Evolutionary conservation across 2,888 invertebrate genomes (phyloP), one percentile per base, ranked within the genome.

Genomic region (Epirrhoe tristata): DNA sequence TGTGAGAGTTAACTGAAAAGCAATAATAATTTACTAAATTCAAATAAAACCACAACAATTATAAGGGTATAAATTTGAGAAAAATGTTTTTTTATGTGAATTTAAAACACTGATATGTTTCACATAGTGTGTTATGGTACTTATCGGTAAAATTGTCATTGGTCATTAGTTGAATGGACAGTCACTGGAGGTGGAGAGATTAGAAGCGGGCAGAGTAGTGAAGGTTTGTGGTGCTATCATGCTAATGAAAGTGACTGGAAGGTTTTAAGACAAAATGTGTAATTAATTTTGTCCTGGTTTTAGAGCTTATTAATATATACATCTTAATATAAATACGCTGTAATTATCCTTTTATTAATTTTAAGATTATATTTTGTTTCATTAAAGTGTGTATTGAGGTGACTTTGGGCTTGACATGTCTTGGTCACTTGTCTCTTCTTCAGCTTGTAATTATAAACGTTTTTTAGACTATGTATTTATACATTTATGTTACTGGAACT

Each of bases 271-370:
- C 84, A 85, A 84, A 90, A 88, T 85, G 81, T 87, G 81, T 88
- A 86, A 88, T 90, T 91, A 81, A 84, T 91, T 91, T 90, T 88
- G 88, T 90, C 90, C 88, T 89, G 84, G 86, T 91, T 91, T 90
- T 93, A 93, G 93, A 93, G 93, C 93, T 93, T 92, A 91, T 88
- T 92, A 93, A 92, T 92, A 89, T 88, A 86, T 81, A 83, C 79
- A 87, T 87, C 84, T 83, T 85, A 84, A 85, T 84, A 83, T 87
- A 89, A 87, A 86, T 88, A 88, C 81, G 89, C 88, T 91, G 90
- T 92, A 93, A 92, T 90, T 92, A 91, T 89, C 85, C 84, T 86
- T 85, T 86, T 85, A 85, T 85, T 91, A 89, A 85, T 88, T 90
- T 87, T 92, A 92, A 90, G 89, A 85, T 83, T 80, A 84, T 86